Evolutionary conservation across 2,797 vertebrate species (phyloP).

Genomic region (Macroramphosus scolopax): DNA sequence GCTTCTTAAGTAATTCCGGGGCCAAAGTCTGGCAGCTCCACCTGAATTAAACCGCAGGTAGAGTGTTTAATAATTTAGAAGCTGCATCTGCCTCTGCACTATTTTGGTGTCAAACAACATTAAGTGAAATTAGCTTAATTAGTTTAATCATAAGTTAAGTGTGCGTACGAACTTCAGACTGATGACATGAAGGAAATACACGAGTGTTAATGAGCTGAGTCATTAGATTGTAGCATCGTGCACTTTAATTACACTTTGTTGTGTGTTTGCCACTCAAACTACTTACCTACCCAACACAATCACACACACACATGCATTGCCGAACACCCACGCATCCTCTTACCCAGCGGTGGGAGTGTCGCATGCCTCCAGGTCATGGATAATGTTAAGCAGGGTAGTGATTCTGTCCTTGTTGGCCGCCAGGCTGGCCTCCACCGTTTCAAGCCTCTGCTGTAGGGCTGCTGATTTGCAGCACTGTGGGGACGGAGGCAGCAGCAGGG

Average conservation of each 20-base stretch:
- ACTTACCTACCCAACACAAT: too few relatives aligned
- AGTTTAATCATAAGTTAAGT: too few relatives aligned
- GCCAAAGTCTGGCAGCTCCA: conserved; percentile 25
- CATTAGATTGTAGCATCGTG: too few relatives aligned
- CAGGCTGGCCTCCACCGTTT: conserved; percentile 89
- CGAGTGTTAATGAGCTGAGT: too few relatives aligned
- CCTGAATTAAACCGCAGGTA: conserved; percentile 13
- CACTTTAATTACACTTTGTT: too few relatives aligned
- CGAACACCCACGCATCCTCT: conserved; percentile 32
- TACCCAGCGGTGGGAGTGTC: conserved; percentile 88
- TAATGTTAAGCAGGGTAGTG: conserved; percentile 92
- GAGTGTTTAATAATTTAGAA: conserved; percentile 27
- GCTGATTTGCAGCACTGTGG: conserved; percentile 64
- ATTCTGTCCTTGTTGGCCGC: conserved; percentile 94
- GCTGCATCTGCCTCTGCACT: conserved; percentile 8
- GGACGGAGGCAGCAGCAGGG: conserved; percentile 60
- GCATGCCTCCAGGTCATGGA: conserved; percentile 93
- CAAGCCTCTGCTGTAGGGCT: conserved; percentile 85
- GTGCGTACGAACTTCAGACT: too few relatives aligned
- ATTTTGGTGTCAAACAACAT: too few relatives aligned
- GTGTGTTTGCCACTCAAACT: too few relatives aligned
- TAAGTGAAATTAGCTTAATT: too few relatives aligned
- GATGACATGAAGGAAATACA: too few relatives aligned
- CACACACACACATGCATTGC: background rate
- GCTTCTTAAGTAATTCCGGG: conserved; percentile 38